phyloP scores from a whole-genome alignment of 1,140 invertebrate genomes.

The Archivesica marissinica region DNA sequence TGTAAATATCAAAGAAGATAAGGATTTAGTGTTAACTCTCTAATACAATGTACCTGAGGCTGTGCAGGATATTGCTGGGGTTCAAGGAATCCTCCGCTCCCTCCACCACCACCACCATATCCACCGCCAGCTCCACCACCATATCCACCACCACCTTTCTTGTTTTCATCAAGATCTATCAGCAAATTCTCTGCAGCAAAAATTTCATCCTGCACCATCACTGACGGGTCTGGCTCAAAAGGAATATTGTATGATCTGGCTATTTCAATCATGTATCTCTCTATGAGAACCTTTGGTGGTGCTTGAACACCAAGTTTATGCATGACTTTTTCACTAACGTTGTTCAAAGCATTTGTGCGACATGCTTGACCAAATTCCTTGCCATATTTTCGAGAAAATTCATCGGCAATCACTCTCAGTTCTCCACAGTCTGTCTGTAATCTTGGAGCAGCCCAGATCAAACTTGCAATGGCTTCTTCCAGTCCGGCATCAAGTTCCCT shows the following conservation, averaged over 20 bases:
- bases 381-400: constrained; percentile 96
- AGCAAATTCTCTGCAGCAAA: constrained; percentile 88
- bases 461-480: constrained; percentile 96
- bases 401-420: constrained; percentile 96
- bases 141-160: constrained; percentile 64
- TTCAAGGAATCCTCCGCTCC: constrained; percentile 84
- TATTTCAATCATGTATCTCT: constrained; percentile 94
- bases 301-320: constrained; percentile 98
- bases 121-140: constrained; percentile 85
- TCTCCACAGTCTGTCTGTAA: constrained; percentile 86
- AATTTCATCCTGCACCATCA: constrained; percentile 92
- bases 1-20: too few species aligned
- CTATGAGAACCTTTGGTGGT: constrained; percentile 97
- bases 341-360: constrained; percentile 85
- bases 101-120: constrained; percentile 82
- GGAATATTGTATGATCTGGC: constrained; percentile 90
- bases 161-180: constrained; percentile 88
- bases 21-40: too few species aligned
- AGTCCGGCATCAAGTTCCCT: constrained; percentile 97
- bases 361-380: constrained; percentile 90
- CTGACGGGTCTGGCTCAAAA: constrained; percentile 81
- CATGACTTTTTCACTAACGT: constrained; percentile 97
- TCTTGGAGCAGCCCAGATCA: constrained; percentile 98
- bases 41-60: constrained; percentile 62
- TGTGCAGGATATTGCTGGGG: constrained; percentile 56